Percentiles rank a stretch among this genome's conserved stretches.
phyloP scores from a whole-genome alignment of 2,113 vertebrate species.

The Corythornis cristatus region DNA sequence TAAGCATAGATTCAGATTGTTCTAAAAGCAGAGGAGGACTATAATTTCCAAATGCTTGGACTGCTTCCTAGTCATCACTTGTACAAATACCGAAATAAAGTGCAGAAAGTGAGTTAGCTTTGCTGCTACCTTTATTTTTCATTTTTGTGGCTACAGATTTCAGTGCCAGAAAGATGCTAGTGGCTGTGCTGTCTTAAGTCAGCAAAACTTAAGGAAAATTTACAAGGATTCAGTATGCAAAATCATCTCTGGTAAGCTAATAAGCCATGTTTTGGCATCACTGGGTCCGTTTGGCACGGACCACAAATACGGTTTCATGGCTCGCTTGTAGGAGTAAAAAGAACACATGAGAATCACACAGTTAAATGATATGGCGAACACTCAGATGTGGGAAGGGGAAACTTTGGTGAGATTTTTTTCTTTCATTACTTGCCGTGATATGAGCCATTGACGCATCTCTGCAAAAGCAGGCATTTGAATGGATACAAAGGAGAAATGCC shows the following conservation, averaged over 20 bases:
- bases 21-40: background rate
- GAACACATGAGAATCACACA: background rate
- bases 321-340: background rate
- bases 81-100: background rate
- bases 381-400: constrained; percentile 5
- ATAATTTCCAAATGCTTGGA: background rate
- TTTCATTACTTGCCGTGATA: background rate
- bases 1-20: background rate
- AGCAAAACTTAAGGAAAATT: constrained; percentile 30
- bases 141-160: background rate
- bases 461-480: background rate
- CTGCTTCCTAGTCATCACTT: background rate
- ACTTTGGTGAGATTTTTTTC: background rate
- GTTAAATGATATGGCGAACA: background rate
- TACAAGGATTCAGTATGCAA: background rate
- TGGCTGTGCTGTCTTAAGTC: constrained; percentile 4
- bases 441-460: background rate
- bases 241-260: background rate
- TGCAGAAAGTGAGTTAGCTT: background rate
- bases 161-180: background rate
- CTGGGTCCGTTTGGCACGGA: background rate
- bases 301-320: background rate
- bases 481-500: background rate
- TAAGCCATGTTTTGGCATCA: background rate
- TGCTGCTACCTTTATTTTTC: background rate